These are phyloP conservation scores for Recurvirostra avosetta DNA, from an alignment of 2,113 vertebrate genomes.

Conservation along the genomic window DNA sequence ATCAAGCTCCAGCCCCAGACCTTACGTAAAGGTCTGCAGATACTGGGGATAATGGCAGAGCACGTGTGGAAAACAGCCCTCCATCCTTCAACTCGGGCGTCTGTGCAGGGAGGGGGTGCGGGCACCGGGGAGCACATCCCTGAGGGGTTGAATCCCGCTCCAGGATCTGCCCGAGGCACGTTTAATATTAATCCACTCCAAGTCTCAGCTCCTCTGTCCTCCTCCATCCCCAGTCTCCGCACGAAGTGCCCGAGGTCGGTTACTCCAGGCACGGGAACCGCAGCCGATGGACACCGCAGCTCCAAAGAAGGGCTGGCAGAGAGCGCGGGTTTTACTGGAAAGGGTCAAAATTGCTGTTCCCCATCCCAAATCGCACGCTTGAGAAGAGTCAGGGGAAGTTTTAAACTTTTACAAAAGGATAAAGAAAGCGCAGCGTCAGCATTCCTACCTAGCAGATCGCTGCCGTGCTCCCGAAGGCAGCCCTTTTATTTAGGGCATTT, in stretches of 20 bases:
- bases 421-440: neutral
- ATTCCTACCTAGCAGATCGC: neutral
- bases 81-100: accelerated
- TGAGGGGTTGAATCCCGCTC: neutral
- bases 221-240: neutral
- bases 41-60: neutral
- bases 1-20: neutral
- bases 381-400: neutral
- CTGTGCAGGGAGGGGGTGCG: accelerated
- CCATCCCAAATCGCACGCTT: neutral
- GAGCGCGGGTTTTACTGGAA: neutral
- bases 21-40: neutral
- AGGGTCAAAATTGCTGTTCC: neutral
- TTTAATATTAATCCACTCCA: neutral
- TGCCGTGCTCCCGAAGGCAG: neutral
- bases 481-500: neutral
- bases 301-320: neutral
- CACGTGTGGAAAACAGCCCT: accelerated
- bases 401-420: neutral
- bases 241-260: too few species aligned
- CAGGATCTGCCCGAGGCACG: accelerated
- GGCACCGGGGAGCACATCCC: neutral
- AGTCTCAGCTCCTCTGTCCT: neutral
- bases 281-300: neutral
- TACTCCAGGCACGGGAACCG: neutral